These are phyloP conservation scores for Mormyrops boulengeri DNA, from an alignment of 2,797 vertebrate genomes.

Conservation along the genomic window DNA sequence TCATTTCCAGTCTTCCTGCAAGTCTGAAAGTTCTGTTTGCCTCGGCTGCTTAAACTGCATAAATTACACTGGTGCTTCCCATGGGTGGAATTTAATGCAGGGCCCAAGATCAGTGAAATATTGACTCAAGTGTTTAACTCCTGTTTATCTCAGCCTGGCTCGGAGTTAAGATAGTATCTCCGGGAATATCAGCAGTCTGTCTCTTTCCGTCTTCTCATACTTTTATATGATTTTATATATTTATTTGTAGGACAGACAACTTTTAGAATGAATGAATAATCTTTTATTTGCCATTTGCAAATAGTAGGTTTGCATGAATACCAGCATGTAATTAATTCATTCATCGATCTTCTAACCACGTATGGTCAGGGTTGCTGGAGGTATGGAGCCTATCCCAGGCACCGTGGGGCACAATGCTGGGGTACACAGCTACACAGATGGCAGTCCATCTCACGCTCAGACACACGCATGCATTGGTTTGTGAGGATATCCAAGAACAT, in stretches of 20 bases:
- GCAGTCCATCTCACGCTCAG: neutral
- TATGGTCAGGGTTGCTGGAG: neutral
- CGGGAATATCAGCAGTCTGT: neutral
- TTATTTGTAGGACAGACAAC: neutral
- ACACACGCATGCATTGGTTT: neutral
- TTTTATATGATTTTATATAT: constrained; percentile 10
- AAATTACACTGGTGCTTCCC: neutral
- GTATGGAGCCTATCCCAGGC: neutral
- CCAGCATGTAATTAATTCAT: neutral
- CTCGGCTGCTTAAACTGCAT: neutral
- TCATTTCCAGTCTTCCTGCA: constrained; percentile 14
- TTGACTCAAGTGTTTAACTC: neutral
- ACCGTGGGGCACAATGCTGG: neutral
- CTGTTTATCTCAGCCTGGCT: neutral
- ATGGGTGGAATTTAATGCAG: neutral
- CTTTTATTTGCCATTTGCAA: neutral
- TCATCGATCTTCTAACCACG: neutral
- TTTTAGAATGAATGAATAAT: neutral
- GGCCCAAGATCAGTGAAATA: neutral
- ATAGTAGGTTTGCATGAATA: neutral
- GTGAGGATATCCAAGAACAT: neutral
- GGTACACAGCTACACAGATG: neutral
- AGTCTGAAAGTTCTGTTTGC: constrained; percentile 9
- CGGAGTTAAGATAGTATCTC: neutral
- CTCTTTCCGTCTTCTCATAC: neutral